phyloP scores from a whole-genome alignment of 2,888 invertebrate species.

The Polyploca ridens region DNA sequence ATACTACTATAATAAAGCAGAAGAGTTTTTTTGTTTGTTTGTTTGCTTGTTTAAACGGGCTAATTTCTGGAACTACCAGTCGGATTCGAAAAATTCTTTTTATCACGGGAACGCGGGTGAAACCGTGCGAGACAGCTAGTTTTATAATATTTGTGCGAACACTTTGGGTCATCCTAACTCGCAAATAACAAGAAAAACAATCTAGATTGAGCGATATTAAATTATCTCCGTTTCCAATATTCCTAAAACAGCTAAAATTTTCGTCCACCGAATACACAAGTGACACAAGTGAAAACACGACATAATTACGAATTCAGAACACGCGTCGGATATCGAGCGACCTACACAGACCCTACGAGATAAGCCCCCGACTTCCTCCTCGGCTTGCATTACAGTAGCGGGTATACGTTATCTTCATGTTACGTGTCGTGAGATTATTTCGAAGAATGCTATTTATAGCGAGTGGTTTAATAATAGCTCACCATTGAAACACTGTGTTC shows the following conservation, averaged over 20 bases:
- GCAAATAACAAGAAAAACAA: neutral
- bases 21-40: too few species aligned
- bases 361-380: slow-evolving; percentile 1
- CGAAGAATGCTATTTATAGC: neutral
- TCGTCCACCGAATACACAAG: slow-evolving; percentile 14
- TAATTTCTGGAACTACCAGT: too few species aligned
- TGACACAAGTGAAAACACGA: slow-evolving; percentile 13
- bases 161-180: too few species aligned
- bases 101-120: too few species aligned
- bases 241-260: slow-evolving; percentile 21
- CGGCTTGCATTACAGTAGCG: neutral
- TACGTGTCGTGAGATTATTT: neutral
- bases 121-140: too few species aligned
- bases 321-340: slow-evolving; percentile 20
- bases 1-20: too few species aligned
- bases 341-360: slow-evolving; percentile 7
- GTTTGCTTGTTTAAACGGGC: too few species aligned
- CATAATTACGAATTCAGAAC: slow-evolving; percentile 15
- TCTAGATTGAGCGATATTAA: neutral
- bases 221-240: neutral
- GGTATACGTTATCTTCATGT: neutral
- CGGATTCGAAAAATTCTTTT: too few species aligned
- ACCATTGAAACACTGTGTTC: too few species aligned
- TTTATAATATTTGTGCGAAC: too few species aligned
- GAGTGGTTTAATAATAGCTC: neutral